Percentiles rank a stretch among this genome's conserved stretches.
Evolutionary conservation across 2,888 invertebrate genomes (phyloP).

Genomic region (Meliscaeva auricollis): DNA sequence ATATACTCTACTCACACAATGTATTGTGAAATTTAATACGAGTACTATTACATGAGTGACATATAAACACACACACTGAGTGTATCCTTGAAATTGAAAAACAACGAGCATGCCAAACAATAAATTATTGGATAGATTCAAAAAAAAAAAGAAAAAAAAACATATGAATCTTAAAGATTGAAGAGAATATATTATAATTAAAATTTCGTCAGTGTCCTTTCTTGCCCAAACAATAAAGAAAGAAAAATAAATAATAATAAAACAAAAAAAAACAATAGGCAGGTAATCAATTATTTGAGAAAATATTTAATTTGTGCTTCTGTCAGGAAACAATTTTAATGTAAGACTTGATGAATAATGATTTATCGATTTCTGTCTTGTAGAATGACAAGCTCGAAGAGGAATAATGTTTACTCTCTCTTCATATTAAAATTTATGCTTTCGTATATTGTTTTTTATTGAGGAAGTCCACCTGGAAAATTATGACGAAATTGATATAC

Average conservation of each 20-base stretch:
- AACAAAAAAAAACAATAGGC: background rate
- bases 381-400: slow-evolving; percentile 6
- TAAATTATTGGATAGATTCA: background rate
- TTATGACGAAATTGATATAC: slow-evolving; percentile 1
- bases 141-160: background rate
- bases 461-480: background rate
- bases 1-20: background rate
- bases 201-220: background rate
- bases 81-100: slow-evolving; percentile 25
- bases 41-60: background rate
- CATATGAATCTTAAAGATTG: background rate
- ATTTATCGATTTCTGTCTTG: slow-evolving; percentile 27
- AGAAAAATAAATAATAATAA: background rate
- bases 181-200: background rate
- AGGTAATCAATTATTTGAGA: background rate
- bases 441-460: too few relatives aligned
- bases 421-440: slow-evolving; percentile 9
- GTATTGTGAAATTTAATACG: background rate
- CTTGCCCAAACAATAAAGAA: background rate
- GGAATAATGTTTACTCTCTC: slow-evolving; percentile 19
- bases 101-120: background rate
- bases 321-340: slow-evolving; percentile 10
- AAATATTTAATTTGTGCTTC: slow-evolving; percentile 16
- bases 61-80: background rate
- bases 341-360: slow-evolving; percentile 15